Evolutionary conservation across 2,113 vertebrate species (phyloP), one percentile per base, ranked within the genome.

Genomic region (Motacilla tschutschensis): DNA sequence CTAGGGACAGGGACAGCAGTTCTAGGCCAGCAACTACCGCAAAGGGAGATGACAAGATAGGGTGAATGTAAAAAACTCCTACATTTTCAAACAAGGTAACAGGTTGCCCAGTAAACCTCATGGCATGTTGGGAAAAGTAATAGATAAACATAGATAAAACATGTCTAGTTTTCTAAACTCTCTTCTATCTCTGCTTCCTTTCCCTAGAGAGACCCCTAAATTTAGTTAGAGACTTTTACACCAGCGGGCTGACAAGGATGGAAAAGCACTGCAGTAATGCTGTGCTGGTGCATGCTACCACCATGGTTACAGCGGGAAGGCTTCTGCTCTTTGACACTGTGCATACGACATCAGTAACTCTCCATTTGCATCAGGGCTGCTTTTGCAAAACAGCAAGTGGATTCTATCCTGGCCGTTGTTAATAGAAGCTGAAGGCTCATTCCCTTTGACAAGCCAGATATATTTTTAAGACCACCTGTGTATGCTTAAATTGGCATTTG

Each of bases 1-100:
- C 25, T 25, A 43, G 26, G 43, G n/a, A 65, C 14, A 31, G 26
- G 41, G n/a, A 8, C 20, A 38, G 9, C 18, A 50, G 5, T 36
- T 85, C 48, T 14, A n/a, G 66, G 22, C 35, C 64, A 63, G 14
- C 25, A 3, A 3, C 7, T 1, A 1, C 38, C 0, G 0, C 63
- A 3, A 5, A 29, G 41, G 57, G 19, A 9, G 43, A 4, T 17
- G 13, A 5, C 8, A 47, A 31, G 2, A 17, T 15, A 14, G 25
- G 12, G 18, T 14, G 10, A 76, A n/a, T 21, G 28, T 15, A 25
- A 40, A 62, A 74, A 76, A 2, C 17, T 57, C 24, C n/a, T 24
- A 5, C 21, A 19, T 76, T 76, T 90, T 41, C 72, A 47, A 59
- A 63, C 25, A 12, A 58, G 9, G 18, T 70, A 57, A 10, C 17